Percentiles rank a stretch among this genome's conserved stretches.
phyloP scores from a whole-genome alignment of 1,140 invertebrate species.

The Chelonus insularis region DNA sequence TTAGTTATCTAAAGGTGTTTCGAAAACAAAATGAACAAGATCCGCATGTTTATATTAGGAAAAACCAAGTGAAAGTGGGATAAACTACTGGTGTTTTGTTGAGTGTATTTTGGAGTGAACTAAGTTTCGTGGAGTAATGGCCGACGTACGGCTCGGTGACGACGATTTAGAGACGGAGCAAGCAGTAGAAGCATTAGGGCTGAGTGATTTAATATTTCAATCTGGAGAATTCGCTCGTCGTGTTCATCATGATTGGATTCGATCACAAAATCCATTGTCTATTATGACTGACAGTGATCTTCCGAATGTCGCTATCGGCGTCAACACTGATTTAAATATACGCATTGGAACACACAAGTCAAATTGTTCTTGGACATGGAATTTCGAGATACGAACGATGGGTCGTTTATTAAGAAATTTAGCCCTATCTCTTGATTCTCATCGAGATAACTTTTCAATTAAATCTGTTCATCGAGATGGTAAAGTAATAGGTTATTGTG shows the following conservation, averaged over 20 bases:
- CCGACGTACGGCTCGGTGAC: conserved; percentile 21
- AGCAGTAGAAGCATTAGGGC: conserved; percentile 7
- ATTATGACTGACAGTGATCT: conserved; percentile 21
- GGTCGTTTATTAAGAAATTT: conserved; percentile 63
- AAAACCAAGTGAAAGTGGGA: not conserved
- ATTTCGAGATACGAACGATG: conserved; percentile 33
- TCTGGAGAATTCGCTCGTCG: conserved; percentile 27
- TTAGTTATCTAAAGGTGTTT: no score
- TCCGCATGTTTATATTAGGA: no score
- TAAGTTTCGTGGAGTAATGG: conserved; percentile 16
- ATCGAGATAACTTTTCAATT: conserved; percentile 73
- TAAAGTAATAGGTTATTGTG: conserved; percentile 28
- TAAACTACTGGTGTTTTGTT: not conserved
- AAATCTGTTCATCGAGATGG: conserved; percentile 55
- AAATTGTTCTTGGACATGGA: conserved; percentile 35
- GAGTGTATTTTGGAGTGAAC: not conserved
- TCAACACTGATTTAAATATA: conserved; percentile 28
- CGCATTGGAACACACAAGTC: conserved; percentile 25
- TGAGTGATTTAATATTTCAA: not conserved
- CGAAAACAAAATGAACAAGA: no score
- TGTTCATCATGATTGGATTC: conserved; percentile 31
- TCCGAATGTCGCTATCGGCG: conserved; percentile 2
- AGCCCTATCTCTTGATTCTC: conserved; percentile 72
- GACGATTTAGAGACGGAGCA: conserved; percentile 15
- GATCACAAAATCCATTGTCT: conserved; percentile 26